Conservation (phyloP, 1,140 invertebrate species). For the Gonatopus flavifemur region DNA sequence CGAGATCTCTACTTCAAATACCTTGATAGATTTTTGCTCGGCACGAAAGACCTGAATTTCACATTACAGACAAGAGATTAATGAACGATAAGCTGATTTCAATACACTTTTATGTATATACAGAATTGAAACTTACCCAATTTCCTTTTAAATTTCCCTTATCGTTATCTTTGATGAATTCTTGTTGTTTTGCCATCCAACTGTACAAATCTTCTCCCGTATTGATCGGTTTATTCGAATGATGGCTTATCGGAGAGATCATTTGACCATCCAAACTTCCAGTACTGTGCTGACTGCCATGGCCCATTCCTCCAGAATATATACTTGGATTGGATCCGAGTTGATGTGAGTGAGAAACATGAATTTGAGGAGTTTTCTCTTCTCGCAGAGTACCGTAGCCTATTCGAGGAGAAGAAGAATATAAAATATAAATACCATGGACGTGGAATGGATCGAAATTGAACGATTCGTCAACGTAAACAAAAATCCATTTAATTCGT, state of each 20-base stretch:
- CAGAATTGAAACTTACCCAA: constrained; percentile 42
- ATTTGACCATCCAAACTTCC: constrained; percentile 53
- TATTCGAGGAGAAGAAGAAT: constrained; percentile 49
- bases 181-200: constrained; percentile 94
- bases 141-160: constrained; percentile 55
- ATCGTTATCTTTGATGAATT: constrained; percentile 60
- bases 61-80: background rate
- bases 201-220: constrained; percentile 85
- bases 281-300: constrained; percentile 57
- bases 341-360: constrained; percentile 52
- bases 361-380: constrained; percentile 61
- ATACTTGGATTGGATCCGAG: constrained; percentile 66
- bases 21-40: constrained; percentile 52
- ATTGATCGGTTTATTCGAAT: constrained; percentile 44
- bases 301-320: constrained; percentile 56
- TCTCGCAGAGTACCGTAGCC: constrained; percentile 76
- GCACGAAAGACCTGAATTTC: constrained; percentile 51
- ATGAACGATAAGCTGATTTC: background rate
- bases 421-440: too few relatives aligned
- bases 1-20: constrained; percentile 23
- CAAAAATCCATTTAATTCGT: too few relatives aligned
- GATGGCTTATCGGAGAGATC: constrained; percentile 47
- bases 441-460: too few relatives aligned
- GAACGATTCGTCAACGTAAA: too few relatives aligned
- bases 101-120: background rate